These are phyloP conservation scores for Ispidina picta DNA, from an alignment of 2,797 vertebrate genomes.

Conservation along the genomic window DNA sequence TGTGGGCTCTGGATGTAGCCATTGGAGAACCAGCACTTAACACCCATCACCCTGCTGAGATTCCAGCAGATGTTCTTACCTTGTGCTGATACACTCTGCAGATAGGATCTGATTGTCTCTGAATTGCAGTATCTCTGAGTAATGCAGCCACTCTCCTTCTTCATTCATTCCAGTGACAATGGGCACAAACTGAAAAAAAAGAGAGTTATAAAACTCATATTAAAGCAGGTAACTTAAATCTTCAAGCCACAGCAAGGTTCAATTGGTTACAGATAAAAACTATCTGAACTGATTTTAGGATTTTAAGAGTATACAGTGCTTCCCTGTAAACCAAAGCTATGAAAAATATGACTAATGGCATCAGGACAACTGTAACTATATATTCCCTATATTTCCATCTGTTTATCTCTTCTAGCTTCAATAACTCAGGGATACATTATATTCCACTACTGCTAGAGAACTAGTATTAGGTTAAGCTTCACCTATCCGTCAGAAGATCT, in stretches of 20 bases:
- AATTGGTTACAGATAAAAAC: neutral
- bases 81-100: neutral
- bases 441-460: neutral
- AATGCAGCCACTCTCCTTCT: neutral
- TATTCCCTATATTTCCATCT: neutral
- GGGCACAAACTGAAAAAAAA: neutral
- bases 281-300: neutral
- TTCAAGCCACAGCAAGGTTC: neutral
- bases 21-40: neutral
- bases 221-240: neutral
- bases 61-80: neutral
- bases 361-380: neutral
- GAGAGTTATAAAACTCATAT: neutral
- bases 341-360: neutral
- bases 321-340: neutral
- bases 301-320: neutral
- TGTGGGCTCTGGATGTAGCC: neutral
- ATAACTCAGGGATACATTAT: neutral
- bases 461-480: neutral
- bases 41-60: rapidly evolving
- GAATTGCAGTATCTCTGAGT: neutral
- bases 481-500: neutral
- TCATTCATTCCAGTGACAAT: neutral
- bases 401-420: neutral
- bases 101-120: neutral